Percentiles rank a stretch among this genome's conserved stretches.
Conservation (phyloP, 1,140 invertebrate species). For the Drosophila oshimai region DNA sequence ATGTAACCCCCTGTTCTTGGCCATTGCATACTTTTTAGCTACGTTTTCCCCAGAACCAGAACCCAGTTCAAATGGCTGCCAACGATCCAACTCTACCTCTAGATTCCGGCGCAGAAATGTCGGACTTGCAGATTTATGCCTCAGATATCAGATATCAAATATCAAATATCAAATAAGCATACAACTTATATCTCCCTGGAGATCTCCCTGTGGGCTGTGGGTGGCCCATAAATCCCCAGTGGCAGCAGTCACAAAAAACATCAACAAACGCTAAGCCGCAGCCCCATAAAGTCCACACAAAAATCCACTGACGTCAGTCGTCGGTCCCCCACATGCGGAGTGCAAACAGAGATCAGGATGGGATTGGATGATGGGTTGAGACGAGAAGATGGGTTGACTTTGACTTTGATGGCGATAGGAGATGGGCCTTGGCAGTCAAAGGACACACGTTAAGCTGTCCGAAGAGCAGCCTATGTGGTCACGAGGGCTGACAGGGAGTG, state of each 20-base stretch:
- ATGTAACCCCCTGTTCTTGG: too few species aligned
- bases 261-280: slow-evolving; percentile 51
- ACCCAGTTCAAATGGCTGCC: background rate
- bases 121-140: slow-evolving; percentile 18
- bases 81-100: background rate
- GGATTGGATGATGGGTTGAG: background rate
- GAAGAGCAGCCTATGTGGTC: slow-evolving; percentile 41
- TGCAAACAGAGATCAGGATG: slow-evolving; percentile 1
- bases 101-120: background rate
- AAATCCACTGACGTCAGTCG: slow-evolving; percentile 47
- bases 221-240: slow-evolving; percentile 63
- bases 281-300: slow-evolving; percentile 38
- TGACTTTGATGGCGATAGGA: slow-evolving; percentile 3
- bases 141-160: too few species aligned
- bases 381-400: slow-evolving; percentile 6
- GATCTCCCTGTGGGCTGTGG: slow-evolving; percentile 16
- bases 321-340: slow-evolving; percentile 15
- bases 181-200: too few species aligned
- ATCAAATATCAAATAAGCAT: too few species aligned
- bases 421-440: slow-evolving; percentile 35
- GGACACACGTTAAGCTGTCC: slow-evolving; percentile 32
- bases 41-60: background rate
- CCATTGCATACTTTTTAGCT: background rate
- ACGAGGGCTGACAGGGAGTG: slow-evolving; percentile 41
- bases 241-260: slow-evolving; percentile 60